phyloP scores from a whole-genome alignment of 2,797 vertebrate species.

The Oryzias sinensis region DNA sequence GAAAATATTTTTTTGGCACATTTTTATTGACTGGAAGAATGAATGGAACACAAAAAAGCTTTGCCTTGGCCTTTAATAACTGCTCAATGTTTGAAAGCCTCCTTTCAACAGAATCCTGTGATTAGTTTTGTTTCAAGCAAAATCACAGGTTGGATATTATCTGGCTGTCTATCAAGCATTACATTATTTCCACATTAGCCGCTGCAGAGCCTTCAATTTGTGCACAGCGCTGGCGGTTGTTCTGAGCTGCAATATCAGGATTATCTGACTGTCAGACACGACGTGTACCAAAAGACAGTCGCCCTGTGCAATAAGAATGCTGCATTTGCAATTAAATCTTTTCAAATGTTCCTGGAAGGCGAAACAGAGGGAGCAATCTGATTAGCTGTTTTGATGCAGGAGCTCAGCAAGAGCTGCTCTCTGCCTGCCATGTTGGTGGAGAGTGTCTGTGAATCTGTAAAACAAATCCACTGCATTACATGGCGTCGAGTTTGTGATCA shows the following conservation, averaged over 20 bases:
- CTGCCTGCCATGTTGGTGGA: constrained; percentile 1
- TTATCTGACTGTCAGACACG: not conserved
- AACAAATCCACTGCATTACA: constrained; percentile 17
- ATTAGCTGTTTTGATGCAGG: not conserved
- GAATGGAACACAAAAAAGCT: not conserved
- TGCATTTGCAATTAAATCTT: not conserved
- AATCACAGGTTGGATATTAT: not conserved
- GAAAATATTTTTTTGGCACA: not conserved
- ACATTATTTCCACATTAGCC: not conserved
- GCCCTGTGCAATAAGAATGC: not conserved
- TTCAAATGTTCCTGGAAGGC: not conserved
- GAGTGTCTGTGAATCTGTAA: constrained; percentile 12
- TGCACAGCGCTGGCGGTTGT: not conserved
- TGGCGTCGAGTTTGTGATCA: constrained; percentile 14
- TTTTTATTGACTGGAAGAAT: not conserved
- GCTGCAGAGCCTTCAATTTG: not conserved
- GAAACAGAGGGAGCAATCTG: not conserved
- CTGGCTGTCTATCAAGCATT: not conserved
- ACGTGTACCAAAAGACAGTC: not conserved
- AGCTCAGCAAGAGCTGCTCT: constrained; percentile 1
- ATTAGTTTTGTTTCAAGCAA: not conserved
- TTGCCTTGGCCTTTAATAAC: not conserved
- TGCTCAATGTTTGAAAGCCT: not conserved
- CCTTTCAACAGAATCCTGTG: not conserved
- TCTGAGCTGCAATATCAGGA: constrained; percentile 1